These are phyloP conservation scores for Microcaecilia unicolor DNA, from an alignment of 2,797 vertebrate species.

Conservation along the genomic window DNA sequence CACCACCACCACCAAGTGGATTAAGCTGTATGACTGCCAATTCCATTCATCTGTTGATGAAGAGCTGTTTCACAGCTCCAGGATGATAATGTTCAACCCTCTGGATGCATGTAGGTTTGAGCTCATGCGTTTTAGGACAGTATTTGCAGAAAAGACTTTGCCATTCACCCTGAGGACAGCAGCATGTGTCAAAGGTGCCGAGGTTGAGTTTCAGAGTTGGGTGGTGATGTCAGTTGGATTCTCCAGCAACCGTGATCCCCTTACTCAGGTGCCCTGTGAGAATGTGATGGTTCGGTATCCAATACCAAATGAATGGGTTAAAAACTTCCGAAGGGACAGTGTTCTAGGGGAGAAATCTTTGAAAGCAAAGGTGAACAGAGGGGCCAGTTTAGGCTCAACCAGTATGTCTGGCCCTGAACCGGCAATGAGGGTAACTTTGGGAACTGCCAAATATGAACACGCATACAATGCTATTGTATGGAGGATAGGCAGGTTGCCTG, in stretches of 20 bases:
- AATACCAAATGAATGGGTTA: conserved; percentile 76
- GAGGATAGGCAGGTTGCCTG: conserved; percentile 75
- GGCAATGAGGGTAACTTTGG: conserved; percentile 79
- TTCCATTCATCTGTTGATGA: conserved; percentile 68
- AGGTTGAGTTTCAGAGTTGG: conserved; percentile 82
- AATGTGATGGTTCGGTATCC: conserved; percentile 76
- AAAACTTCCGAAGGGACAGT: conserved; percentile 77
- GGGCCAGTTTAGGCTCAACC: conserved; percentile 72
- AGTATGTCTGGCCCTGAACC: conserved; percentile 74
- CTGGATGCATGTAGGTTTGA: conserved; percentile 70
- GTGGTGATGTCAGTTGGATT: conserved; percentile 74
- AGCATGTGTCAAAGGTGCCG: conserved; percentile 66
- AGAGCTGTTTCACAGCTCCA: conserved; percentile 53
- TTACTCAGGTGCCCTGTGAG: conserved; percentile 75
- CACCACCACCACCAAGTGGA: conserved; percentile 78
- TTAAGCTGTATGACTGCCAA: conserved; percentile 59
- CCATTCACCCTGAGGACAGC: conserved; percentile 74
- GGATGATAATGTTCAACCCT: conserved; percentile 63
- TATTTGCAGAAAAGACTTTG: conserved; percentile 68
- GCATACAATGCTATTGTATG: conserved; percentile 80
- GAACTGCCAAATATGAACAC: conserved; percentile 79
- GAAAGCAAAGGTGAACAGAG: conserved; percentile 80
- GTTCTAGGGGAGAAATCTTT: conserved; percentile 75
- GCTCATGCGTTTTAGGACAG: conserved; percentile 68
- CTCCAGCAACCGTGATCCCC: conserved; percentile 68